Percentiles rank a stretch among this genome's conserved stretches.
These are phyloP conservation scores for Pyxicephalus adspersus DNA, from an alignment of 2,113 vertebrate species.

Conservation along the genomic window DNA sequence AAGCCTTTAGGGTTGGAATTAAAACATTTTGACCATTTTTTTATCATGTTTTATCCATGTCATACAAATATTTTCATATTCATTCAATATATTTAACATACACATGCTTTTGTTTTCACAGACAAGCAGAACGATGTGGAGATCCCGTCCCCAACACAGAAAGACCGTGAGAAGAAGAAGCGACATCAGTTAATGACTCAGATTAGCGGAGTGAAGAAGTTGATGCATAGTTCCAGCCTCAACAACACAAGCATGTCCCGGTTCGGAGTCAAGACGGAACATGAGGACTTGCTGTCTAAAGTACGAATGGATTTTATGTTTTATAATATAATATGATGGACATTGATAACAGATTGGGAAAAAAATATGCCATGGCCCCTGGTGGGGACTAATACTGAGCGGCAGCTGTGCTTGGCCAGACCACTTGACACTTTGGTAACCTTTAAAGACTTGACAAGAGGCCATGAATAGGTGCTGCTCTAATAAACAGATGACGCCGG, in stretches of 20 bases:
- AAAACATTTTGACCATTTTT: too few relatives aligned
- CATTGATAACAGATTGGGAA: not conserved
- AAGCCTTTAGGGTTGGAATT: too few relatives aligned
- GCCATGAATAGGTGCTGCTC: too few relatives aligned
- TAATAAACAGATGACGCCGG: too few relatives aligned
- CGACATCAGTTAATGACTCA: slow-evolving; percentile 93
- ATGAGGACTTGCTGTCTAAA: slow-evolving; percentile 93
- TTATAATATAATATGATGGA: not conserved
- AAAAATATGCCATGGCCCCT: too few relatives aligned
- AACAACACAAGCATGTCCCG: slow-evolving; percentile 84
- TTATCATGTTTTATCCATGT: not conserved
- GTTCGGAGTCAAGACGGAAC: slow-evolving; percentile 94
- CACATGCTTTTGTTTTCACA: slow-evolving; percentile 61
- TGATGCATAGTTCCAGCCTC: slow-evolving; percentile 86
- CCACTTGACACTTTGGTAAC: too few relatives aligned
- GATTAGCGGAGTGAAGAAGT: slow-evolving; percentile 93
- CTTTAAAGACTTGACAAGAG: too few relatives aligned
- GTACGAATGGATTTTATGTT: slow-evolving; percentile 62
- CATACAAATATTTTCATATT: not conserved
- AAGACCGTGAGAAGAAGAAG: slow-evolving; percentile 92
- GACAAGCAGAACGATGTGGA: slow-evolving; percentile 98
- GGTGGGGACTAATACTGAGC: too few relatives aligned
- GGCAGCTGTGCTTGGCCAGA: too few relatives aligned
- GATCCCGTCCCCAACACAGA: slow-evolving; percentile 92
- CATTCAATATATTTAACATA: not conserved